A percentile compares a stretch with the other conserved stretches of the same genome.
Evolutionary conservation across 2,888 invertebrate species (phyloP).

Genomic region (Agrochola litura): DNA sequence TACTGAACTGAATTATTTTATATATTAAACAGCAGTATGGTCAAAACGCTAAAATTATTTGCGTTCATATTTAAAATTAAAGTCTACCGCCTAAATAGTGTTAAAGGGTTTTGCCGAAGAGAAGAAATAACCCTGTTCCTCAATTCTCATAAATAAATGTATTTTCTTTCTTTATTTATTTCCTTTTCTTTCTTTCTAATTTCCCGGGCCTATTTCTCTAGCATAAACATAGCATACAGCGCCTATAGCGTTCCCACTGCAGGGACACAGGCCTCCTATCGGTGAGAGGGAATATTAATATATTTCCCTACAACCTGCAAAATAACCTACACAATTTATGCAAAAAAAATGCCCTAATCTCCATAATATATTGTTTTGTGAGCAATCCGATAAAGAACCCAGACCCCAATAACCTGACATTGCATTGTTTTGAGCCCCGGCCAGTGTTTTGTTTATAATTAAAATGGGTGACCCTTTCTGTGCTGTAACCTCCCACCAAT

Average conservation of each 20-base stretch:
- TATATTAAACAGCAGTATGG: too few relatives aligned
- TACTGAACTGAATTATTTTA: too few relatives aligned
- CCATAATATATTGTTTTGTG: conserved; percentile 17
- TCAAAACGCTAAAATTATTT: too few relatives aligned
- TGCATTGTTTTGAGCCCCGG: conserved; percentile 50
- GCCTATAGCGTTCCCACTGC: too few relatives aligned
- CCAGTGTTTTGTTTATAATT: conserved; percentile 39
- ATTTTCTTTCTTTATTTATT: too few relatives aligned
- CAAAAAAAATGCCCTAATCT: conserved; percentile 33
- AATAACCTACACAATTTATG: conserved; percentile 27
- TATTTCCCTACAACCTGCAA: conserved; percentile 1
- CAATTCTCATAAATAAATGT: not conserved
- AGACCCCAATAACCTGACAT: conserved; percentile 22
- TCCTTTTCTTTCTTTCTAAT: too few relatives aligned
- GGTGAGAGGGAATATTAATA: too few relatives aligned
- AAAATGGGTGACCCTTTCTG: conserved; percentile 9
- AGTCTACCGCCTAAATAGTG: not conserved
- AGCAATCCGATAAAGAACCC: conserved; percentile 30
- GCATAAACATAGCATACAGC: too few relatives aligned
- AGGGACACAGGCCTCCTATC: too few relatives aligned
- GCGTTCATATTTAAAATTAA: not conserved
- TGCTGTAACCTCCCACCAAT: conserved; percentile 12
- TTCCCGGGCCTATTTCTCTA: not conserved
- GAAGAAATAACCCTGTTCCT: not conserved
- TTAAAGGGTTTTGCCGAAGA: not conserved